Evolutionary conservation across 2,888 invertebrate genomes (phyloP).

Genomic region (Lamproptera curius): DNA sequence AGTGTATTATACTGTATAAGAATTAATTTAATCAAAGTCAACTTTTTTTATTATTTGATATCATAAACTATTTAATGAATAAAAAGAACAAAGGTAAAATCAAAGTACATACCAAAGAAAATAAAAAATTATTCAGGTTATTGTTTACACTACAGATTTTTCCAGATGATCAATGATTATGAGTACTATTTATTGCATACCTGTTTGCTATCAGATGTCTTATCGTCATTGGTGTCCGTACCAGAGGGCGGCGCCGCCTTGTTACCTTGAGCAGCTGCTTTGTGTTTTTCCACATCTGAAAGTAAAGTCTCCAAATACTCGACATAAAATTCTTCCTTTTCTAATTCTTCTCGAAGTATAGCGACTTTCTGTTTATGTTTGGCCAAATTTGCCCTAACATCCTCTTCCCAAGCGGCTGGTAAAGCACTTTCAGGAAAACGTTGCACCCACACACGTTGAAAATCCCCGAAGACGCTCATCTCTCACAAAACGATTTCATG

Average conservation of each 20-base stretch:
- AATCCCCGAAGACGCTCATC: slow-evolving; percentile 94
- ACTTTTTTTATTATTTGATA: too few species aligned
- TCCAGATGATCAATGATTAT: not conserved
- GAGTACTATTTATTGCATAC: slow-evolving; percentile 39
- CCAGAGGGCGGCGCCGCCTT: slow-evolving; percentile 72
- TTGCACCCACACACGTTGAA: slow-evolving; percentile 94
- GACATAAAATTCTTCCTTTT: slow-evolving; percentile 94
- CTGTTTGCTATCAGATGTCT: slow-evolving; percentile 68
- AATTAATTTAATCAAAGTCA: too few species aligned
- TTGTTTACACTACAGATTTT: slow-evolving; percentile 2
- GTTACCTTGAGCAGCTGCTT: slow-evolving; percentile 73
- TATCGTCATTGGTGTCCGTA: slow-evolving; percentile 68
- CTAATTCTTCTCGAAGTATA: slow-evolving; percentile 89
- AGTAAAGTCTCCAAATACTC: slow-evolving; percentile 91
- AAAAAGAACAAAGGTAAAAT: not conserved
- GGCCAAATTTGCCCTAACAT: slow-evolving; percentile 92
- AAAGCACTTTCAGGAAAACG: slow-evolving; percentile 93
- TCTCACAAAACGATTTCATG: slow-evolving; percentile 77
- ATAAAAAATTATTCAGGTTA: slow-evolving; percentile 1
- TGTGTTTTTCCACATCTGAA: slow-evolving; percentile 91
- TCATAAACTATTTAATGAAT: too few species aligned
- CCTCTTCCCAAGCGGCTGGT: slow-evolving; percentile 95
- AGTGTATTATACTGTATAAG: too few species aligned
- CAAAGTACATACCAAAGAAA: not conserved
- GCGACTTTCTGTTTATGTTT: slow-evolving; percentile 93